Conservation (phyloP, 1,140 invertebrate genomes). For the Marisa cornuarietis region DNA sequence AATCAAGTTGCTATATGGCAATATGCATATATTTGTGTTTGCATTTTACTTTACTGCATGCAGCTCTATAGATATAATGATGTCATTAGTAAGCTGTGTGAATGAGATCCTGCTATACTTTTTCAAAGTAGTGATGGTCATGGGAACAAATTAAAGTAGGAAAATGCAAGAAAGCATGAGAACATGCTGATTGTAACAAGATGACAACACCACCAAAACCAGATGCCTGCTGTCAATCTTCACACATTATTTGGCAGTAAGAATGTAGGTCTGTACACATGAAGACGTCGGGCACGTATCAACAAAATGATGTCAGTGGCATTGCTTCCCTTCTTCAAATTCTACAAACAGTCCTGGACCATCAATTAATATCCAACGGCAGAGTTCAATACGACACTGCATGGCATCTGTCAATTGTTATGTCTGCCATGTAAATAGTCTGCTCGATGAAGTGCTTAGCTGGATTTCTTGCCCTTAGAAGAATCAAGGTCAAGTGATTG, state of each 20-base stretch:
- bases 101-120: no score
- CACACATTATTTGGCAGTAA: not conserved
- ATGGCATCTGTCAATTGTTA: not conserved
- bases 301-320: not conserved
- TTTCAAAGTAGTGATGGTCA: no score
- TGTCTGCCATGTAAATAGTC: not conserved
- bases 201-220: not conserved
- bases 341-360: not conserved
- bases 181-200: not conserved
- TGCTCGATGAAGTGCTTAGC: conserved; percentile 9
- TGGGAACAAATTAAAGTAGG: not conserved
- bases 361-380: not conserved
- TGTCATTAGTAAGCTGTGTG: no score
- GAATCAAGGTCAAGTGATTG: conserved; percentile 53
- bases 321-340: not conserved
- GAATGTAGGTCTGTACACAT: not conserved
- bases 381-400: not conserved
- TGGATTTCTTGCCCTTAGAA: conserved; percentile 30
- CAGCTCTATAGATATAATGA: no score
- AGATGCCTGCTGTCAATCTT: not conserved
- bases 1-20: not conserved
- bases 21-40: no score
- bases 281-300: not conserved
- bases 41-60: no score
- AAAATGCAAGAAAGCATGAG: conserved; percentile 1